Evolutionary conservation across 2,113 vertebrate genomes (phyloP).

Genomic region (Paramisgurnus dabryanus): DNA sequence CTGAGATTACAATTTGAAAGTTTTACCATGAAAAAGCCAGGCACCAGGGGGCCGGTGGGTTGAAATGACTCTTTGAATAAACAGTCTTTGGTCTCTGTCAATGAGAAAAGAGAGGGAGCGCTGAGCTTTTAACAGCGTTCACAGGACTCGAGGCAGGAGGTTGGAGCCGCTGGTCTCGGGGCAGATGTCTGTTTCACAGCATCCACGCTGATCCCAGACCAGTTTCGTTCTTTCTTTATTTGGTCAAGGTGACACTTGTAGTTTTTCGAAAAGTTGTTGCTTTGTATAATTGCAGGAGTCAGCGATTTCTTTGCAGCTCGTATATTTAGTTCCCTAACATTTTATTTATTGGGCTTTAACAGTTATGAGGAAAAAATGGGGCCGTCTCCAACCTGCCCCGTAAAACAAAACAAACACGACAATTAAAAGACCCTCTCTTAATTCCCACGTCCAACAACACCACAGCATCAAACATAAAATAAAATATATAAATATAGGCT

Average conservation of each 20-base stretch:
- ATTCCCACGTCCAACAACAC: neutral
- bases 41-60: conserved; percentile 73
- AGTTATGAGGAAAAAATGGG: neutral
- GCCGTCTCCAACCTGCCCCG: too few relatives aligned
- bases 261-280: conserved; percentile 2
- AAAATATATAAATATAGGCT: too few relatives aligned
- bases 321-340: too few relatives aligned
- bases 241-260: conserved; percentile 6
- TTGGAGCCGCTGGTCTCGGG: conserved; percentile 55
- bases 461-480: too few relatives aligned
- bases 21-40: conserved; percentile 72
- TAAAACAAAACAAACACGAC: neutral
- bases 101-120: conserved; percentile 53
- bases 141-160: conserved; percentile 58
- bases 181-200: conserved; percentile 55
- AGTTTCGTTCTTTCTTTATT: neutral
- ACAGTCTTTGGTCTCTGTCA: conserved; percentile 56
- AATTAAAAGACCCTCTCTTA: too few relatives aligned
- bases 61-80: conserved; percentile 67
- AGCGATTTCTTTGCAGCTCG: neutral
- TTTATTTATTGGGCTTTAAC: neutral
- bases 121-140: conserved; percentile 54
- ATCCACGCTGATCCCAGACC: neutral
- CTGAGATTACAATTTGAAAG: conserved; percentile 80
- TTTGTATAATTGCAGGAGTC: neutral